Base-by-base conservation (phyloP, 2,113 vertebrate genomes). In the Dendrocopos noguchii region DNA sequence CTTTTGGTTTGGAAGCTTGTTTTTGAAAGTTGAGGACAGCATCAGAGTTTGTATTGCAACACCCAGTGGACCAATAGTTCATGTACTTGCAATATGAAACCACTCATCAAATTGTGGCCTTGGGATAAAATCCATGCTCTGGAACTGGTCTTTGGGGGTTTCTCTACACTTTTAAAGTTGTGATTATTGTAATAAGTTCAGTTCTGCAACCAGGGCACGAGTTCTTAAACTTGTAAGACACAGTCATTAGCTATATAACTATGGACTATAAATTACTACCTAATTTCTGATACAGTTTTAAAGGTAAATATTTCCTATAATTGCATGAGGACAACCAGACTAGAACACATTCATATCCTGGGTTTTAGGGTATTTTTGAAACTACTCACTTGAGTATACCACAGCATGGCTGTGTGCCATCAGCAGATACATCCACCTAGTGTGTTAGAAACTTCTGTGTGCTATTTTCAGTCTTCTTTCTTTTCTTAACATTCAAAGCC, bases 11-110 rank as follows among this genome's bases (percentile, higher is more conserved):
- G 78, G 56, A 83, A 72, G 56, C 46, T 92, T 90, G 80, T 29
- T 86, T 94, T 70, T 92, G 44, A 52, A 84, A 80, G 50, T 31
- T 68, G 44, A 84, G 80, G 72, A 53, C 71, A 56, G 33, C 68
- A 36, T 94, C 80, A 92, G 85, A 95, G 96, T 73, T 95, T 95
- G 78, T 97, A 86, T 95, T 97, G 84, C 91, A 96, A 50, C 92
- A 93, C 90, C 90, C 78, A 89, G 92, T 18, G 59, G 84, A 96
- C 96, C 95, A 96, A 85, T 95, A 81, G 96, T 95, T 88, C 55
- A 28, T 94, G 74, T 53, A 70, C 84, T 96, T 88, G 63, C 55
- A 94, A 20, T 71, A 83, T 93, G 79, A n/a, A 96, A 80, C 92
- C 31, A 64, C 74, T 95, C 29, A 84, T 95, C 63, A 94, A 91